These are phyloP conservation scores for Tachina lurida DNA, from an alignment of 2,888 invertebrate genomes.

Conservation along the genomic window DNA sequence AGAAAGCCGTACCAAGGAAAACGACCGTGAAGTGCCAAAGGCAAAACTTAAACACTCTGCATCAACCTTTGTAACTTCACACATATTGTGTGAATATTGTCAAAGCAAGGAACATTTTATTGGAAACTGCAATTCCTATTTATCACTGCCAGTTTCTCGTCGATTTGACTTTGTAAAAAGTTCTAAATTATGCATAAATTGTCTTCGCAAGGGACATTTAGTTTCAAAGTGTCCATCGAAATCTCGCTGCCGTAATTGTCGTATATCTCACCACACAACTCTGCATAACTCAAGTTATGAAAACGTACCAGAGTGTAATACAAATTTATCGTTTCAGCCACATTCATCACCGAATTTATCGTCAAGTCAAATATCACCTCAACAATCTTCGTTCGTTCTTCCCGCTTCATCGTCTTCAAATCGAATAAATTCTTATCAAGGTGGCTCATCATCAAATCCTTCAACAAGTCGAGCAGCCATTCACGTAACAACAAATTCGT, in stretches of 20 bases:
- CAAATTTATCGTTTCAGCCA: not conserved
- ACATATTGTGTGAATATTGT: constrained; percentile 32
- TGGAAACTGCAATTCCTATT: not conserved
- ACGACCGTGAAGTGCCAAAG: not conserved
- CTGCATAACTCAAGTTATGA: constrained; percentile 14
- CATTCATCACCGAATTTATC: not conserved
- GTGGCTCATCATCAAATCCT: too few relatives aligned
- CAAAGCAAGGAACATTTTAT: not conserved
- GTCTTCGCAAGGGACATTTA: constrained; percentile 30
- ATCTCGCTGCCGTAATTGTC: constrained; percentile 20
- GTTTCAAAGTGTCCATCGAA: constrained; percentile 17
- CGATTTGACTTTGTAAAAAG: constrained; percentile 22
- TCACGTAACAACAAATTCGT: not conserved
- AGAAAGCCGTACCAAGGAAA: constrained; percentile 9
- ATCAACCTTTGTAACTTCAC: constrained; percentile 13
- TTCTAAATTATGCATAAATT: constrained; percentile 21
- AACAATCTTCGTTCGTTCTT: not conserved
- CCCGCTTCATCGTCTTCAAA: not conserved
- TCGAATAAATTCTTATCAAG: too few relatives aligned
- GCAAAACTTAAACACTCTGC: constrained; percentile 1
- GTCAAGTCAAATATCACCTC: not conserved
- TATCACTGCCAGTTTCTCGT: constrained; percentile 8
- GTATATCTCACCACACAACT: constrained; percentile 16
- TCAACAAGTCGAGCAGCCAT: too few relatives aligned
- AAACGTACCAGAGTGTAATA: not conserved